These are phyloP conservation scores for Neosilurus mollespiculum DNA, from an alignment of 2,797 vertebrate species.

Conservation along the genomic window DNA sequence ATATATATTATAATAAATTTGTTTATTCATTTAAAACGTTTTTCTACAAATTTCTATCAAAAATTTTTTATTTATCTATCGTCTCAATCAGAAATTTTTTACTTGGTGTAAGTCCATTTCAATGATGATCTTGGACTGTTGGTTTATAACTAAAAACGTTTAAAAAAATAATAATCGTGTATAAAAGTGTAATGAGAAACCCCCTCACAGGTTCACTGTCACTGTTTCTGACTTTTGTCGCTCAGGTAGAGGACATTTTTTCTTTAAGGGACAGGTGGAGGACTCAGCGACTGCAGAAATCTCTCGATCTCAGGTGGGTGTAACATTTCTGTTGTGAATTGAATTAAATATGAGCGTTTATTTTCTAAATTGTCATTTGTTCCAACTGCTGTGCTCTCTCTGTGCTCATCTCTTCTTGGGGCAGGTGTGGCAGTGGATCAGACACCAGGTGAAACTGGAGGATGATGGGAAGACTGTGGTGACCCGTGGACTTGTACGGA, in stretches of 20 bases:
- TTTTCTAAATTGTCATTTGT: neutral
- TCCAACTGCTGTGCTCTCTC: neutral
- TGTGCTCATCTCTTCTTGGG: neutral
- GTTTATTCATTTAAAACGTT: no score
- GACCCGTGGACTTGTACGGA: constrained; percentile 65
- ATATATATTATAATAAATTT: no score
- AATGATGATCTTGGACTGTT: neutral
- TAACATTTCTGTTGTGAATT: neutral
- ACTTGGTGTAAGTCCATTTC: neutral
- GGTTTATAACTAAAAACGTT: neutral
- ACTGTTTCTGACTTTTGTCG: constrained; percentile 3
- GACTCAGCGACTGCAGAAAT: constrained; percentile 80
- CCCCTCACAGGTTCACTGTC: neutral
- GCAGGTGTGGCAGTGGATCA: constrained; percentile 79
- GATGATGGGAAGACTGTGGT: constrained; percentile 68
- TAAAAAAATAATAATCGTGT: neutral
- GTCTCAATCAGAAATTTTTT: neutral
- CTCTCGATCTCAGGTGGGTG: constrained; percentile 75
- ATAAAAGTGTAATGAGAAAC: no score
- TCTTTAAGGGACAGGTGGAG: constrained; percentile 76
- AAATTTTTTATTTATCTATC: neutral
- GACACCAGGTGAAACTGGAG: constrained; percentile 71
- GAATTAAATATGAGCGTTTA: neutral
- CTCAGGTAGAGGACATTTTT: constrained; percentile 72
- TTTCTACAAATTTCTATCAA: no score